Evolutionary conservation across 2,113 vertebrate species (phyloP).

Genomic region (Labeo rohita): DNA sequence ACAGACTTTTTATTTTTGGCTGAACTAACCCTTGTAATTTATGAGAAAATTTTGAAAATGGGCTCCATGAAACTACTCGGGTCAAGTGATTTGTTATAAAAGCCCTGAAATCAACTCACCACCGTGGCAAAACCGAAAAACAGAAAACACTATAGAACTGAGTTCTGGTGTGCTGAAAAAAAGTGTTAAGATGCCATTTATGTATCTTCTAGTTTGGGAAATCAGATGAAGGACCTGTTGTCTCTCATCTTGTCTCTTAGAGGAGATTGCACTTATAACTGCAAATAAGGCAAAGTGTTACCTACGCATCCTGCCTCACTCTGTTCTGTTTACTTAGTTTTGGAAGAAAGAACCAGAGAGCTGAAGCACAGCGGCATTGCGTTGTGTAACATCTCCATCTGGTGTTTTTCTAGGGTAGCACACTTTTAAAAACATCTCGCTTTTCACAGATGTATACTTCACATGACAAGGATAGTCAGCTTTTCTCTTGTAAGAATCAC

Average conservation of each 20-base stretch:
- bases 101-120: not conserved
- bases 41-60: too few relatives aligned
- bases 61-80: not conserved
- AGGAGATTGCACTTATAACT: not conserved
- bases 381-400: constrained; percentile 17
- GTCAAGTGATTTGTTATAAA: not conserved
- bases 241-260: not conserved
- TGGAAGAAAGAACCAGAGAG: not conserved
- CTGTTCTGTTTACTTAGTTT: not conserved
- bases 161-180: too few relatives aligned
- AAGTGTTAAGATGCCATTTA: too few relatives aligned
- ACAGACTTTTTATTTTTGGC: not conserved
- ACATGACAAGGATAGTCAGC: not conserved
- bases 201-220: not conserved
- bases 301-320: not conserved
- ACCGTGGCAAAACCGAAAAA: too few relatives aligned
- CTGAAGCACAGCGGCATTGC: not conserved
- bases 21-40: too few relatives aligned
- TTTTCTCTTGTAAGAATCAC: too few relatives aligned
- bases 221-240: not conserved
- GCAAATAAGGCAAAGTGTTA: not conserved
- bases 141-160: too few relatives aligned
- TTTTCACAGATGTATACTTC: not conserved
- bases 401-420: not conserved
- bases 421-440: not conserved